Conservation (phyloP, 2,797 vertebrate species). For the Gadopsis bispinosus region DNA sequence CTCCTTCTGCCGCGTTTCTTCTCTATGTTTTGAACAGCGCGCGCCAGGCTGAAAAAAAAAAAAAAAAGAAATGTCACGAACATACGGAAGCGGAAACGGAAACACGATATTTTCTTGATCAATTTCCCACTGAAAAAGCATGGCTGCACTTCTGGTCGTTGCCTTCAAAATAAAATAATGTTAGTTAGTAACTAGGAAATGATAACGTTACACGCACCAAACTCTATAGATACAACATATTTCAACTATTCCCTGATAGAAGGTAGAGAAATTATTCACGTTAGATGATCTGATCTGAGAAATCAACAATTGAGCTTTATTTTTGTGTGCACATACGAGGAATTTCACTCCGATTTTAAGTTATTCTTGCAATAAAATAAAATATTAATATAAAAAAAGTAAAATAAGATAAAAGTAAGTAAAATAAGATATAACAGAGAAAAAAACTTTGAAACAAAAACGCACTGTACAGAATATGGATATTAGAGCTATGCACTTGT, state of each 20-base stretch:
- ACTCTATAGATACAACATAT: not conserved
- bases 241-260: not conserved
- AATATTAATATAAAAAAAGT: too few relatives aligned
- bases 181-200: not conserved
- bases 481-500: too few relatives aligned
- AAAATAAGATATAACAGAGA: too few relatives aligned
- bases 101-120: fast-evolving
- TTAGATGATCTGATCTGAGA: not conserved
- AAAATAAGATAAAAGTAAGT: too few relatives aligned
- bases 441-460: too few relatives aligned
- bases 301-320: too few relatives aligned
- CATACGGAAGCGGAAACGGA: constrained; percentile 52
- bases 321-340: too few relatives aligned
- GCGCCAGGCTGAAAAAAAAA: constrained; percentile 47
- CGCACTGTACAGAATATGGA: too few relatives aligned
- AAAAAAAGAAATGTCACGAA: not conserved
- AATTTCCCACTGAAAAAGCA: not conserved
- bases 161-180: constrained; percentile 45
- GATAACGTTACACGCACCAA: not conserved
- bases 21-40: constrained; percentile 70
- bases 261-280: not conserved
- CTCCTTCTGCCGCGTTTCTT: constrained; percentile 54
- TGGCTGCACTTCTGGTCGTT: fast-evolving
- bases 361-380: too few relatives aligned
- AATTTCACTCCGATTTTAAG: too few relatives aligned